Evolutionary conservation across 2,797 vertebrate species (phyloP).

Genomic region (Peromyscus attwateri): DNA sequence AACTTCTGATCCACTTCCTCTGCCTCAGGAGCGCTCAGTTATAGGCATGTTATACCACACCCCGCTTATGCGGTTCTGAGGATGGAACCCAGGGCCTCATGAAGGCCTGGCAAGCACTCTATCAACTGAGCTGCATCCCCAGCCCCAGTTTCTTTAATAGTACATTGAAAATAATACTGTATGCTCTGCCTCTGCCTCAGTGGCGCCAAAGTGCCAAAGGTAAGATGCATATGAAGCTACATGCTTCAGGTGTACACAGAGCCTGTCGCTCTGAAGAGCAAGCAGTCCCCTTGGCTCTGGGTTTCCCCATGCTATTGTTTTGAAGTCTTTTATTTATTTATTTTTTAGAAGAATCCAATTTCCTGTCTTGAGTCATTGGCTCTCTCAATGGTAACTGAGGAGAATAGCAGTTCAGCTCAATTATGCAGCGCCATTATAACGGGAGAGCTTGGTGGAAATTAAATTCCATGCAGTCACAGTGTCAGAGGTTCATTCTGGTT

Average conservation of each 20-base stretch:
- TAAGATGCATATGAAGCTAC: not conserved
- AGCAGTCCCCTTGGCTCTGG: conserved; percentile 13
- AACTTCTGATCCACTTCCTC: not conserved
- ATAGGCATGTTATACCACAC: not conserved
- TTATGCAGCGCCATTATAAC: conserved; percentile 65
- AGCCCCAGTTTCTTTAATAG: not conserved
- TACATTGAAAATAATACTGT: not conserved
- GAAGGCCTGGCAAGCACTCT: not conserved
- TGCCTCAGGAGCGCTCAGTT: no score
- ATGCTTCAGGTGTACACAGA: not conserved
- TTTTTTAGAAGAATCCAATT: conserved; percentile 70
- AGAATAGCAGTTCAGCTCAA: conserved; percentile 66
- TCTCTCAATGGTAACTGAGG: conserved; percentile 52
- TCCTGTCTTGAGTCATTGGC: conserved; percentile 57
- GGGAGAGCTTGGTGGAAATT: conserved; percentile 50
- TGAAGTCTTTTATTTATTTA: conserved; percentile 57
- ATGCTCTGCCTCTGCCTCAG: not conserved
- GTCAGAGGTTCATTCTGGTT: conserved; percentile 67
- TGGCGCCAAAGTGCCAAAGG: not conserved
- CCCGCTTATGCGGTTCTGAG: not conserved
- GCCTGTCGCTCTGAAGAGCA: conserved; percentile 8
- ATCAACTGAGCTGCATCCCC: not conserved
- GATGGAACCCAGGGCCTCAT: not conserved
- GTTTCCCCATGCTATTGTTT: conserved; percentile 59
- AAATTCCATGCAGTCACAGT: conserved; percentile 39